Conservation (phyloP, 2,113 vertebrate genomes). For the Anolis carolinensis region DNA sequence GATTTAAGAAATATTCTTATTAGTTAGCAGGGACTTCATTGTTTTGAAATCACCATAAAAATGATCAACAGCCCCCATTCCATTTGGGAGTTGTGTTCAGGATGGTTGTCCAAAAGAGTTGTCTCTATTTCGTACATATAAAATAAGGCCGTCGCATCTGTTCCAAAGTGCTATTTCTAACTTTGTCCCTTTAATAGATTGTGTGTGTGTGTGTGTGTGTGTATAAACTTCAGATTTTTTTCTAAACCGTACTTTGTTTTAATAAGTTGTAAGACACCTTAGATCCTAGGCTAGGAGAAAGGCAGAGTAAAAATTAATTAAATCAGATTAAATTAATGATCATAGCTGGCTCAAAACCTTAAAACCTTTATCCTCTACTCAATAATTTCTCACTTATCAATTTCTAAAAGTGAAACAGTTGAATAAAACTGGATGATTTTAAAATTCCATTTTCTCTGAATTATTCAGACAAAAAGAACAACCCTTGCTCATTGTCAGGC, state of each 20-base stretch:
- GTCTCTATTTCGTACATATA: not conserved
- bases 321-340: not conserved
- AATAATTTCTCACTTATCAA: slow-evolving; percentile 2
- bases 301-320: not conserved
- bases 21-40: not conserved
- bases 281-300: no score
- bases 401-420: slow-evolving; percentile 11
- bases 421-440: slow-evolving; percentile 18
- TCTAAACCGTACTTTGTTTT: no score
- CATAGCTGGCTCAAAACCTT: not conserved
- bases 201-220: no score
- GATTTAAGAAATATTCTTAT: not conserved
- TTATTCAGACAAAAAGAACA: slow-evolving; percentile 20
- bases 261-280: no score
- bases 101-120: not conserved
- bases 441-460: slow-evolving; percentile 15
- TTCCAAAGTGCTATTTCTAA: no score
- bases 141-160: no score
- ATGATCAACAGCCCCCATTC: accelerated
- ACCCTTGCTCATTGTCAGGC: not conserved
- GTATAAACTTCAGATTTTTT: no score
- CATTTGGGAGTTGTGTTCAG: not conserved
- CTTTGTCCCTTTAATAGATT: no score
- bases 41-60: slow-evolving; percentile 6
- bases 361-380: not conserved